Conservation (phyloP, 2,797 vertebrate species). For the Betta splendens region DNA sequence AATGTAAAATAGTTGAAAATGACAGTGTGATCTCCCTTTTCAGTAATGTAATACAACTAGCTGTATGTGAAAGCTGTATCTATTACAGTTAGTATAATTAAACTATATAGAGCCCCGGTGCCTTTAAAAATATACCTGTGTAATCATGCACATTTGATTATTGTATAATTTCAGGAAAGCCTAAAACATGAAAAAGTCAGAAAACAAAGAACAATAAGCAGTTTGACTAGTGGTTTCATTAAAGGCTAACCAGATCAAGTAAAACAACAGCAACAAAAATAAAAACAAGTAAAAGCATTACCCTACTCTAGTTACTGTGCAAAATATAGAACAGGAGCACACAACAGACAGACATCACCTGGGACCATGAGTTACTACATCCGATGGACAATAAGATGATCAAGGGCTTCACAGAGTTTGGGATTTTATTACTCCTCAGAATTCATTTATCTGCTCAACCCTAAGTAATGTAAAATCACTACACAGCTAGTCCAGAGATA, state of each 20-base stretch:
- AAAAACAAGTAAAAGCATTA: background rate
- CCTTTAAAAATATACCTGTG: background rate
- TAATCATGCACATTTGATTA: background rate
- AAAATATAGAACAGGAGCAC: background rate
- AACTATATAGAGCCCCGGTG: too few relatives aligned
- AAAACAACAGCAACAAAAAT: too few relatives aligned
- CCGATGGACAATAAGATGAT: background rate
- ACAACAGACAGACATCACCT: background rate
- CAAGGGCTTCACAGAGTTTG: background rate
- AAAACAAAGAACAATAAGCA: too few relatives aligned
- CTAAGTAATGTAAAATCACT: background rate
- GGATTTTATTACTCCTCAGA: background rate
- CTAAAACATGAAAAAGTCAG: too few relatives aligned
- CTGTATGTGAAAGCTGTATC: too few relatives aligned
- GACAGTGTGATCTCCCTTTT: too few relatives aligned
- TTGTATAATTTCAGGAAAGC: too few relatives aligned
- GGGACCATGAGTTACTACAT: background rate
- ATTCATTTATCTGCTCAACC: background rate
- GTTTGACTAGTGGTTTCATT: too few relatives aligned
- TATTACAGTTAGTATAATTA: too few relatives aligned
- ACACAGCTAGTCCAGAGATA: background rate
- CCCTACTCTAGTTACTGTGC: too few relatives aligned
- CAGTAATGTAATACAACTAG: too few relatives aligned
- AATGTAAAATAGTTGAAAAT: too few relatives aligned
- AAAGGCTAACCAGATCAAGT: background rate